A percentile compares a stretch with the other conserved stretches of the same genome.
Evolutionary conservation across 2,113 vertebrate genomes (phyloP).

Genomic region (Terrapene triunguis): DNA sequence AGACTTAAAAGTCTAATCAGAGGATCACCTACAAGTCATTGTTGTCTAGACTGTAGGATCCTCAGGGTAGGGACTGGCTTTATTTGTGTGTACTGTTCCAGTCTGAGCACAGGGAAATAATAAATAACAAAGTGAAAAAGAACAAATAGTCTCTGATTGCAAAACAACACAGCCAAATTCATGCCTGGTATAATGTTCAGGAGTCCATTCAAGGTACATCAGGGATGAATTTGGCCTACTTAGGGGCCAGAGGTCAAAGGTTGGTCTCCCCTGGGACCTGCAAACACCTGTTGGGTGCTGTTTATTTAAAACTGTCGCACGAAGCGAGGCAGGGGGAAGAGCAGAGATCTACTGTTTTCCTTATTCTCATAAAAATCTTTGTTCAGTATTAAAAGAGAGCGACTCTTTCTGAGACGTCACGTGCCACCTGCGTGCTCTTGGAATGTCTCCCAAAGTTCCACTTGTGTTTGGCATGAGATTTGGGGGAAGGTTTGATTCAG

Average conservation of each 20-base stretch:
- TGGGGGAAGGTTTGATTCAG: not conserved
- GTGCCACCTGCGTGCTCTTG: not conserved
- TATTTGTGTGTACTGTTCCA: not conserved
- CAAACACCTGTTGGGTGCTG: not conserved
- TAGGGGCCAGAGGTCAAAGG: not conserved
- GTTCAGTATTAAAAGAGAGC: not conserved
- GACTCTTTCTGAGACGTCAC: not conserved
- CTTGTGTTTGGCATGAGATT: not conserved
- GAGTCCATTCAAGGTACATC: not conserved
- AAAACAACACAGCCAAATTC: not conserved
- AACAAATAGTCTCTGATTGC: not conserved
- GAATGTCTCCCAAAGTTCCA: not conserved
- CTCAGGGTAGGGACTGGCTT: not conserved
- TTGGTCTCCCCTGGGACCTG: not conserved
- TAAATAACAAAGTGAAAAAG: not conserved
- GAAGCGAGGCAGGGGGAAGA: not conserved
- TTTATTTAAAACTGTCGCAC: not conserved
- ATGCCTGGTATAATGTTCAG: not conserved
- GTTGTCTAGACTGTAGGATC: not conserved
- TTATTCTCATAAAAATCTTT: not conserved
- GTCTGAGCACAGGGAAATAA: not conserved
- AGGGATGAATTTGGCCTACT: not conserved
- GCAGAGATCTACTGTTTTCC: not conserved
- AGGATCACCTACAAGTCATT: not conserved
- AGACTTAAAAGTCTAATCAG: not conserved